Conservation (phyloP, 2,797 vertebrate species). For the Crocidura indochinensis region DNA sequence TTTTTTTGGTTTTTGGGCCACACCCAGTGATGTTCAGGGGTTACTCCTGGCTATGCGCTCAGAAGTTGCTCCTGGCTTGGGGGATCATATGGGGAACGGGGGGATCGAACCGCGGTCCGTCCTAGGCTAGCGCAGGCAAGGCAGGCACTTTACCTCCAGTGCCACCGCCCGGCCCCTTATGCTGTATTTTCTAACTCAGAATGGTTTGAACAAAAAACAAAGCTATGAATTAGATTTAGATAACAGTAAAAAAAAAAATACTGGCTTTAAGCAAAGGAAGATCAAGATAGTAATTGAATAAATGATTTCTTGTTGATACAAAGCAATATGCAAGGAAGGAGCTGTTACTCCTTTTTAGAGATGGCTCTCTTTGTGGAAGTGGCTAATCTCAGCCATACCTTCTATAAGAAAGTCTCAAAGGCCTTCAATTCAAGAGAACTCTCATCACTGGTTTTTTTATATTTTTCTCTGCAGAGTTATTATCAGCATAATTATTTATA, state of each 20-base stretch:
- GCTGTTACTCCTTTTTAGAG: neutral
- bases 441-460: conserved; percentile 11
- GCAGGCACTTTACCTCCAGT: no score
- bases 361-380: neutral
- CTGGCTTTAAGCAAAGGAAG: neutral
- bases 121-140: no score
- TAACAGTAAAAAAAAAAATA: neutral
- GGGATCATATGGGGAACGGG: no score
- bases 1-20: no score
- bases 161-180: no score
- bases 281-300: neutral
- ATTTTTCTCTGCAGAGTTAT: conserved; percentile 27
- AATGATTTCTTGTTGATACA: neutral
- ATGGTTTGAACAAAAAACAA: conserved; percentile 17
- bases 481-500: neutral
- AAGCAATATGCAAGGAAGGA: neutral
- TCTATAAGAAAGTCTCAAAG: neutral
- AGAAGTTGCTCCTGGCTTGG: no score
- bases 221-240: neutral
- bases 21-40: no score
- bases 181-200: conserved; percentile 40
- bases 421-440: neutral
- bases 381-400: neutral
- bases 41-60: no score
- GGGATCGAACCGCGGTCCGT: no score